Percentiles rank a stretch among this genome's conserved stretches.
These are phyloP conservation scores for Nasonia vitripennis DNA, from an alignment of 1,140 invertebrate genomes.

Conservation along the genomic window DNA sequence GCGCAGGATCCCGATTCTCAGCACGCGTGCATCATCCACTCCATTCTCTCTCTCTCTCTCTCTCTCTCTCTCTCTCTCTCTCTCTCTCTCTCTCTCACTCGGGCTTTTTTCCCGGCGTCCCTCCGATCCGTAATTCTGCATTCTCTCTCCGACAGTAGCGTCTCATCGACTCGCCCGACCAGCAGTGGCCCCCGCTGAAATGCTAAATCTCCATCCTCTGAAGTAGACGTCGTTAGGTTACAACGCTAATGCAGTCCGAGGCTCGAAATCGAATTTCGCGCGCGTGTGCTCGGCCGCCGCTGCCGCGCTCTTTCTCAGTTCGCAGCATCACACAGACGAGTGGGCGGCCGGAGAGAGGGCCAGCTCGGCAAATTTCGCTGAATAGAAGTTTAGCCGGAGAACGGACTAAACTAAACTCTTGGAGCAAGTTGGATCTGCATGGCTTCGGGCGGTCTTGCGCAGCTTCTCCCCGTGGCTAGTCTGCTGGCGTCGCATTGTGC, in stretches of 20 bases:
- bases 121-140: conserved; percentile 25
- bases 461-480: background rate
- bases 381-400: conserved; percentile 39
- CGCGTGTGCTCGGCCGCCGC: conserved; percentile 21
- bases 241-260: conserved; percentile 23
- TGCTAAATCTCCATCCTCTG: conserved; percentile 32
- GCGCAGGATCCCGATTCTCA: background rate
- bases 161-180: background rate
- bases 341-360: background rate
- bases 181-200: conserved; percentile 8
- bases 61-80: background rate
- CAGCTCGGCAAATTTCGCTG: conserved; percentile 9
- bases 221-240: conserved; percentile 36
- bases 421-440: conserved; percentile 36
- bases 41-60: background rate
- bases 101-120: background rate
- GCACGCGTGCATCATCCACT: background rate
- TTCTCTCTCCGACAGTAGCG: conserved; percentile 1
- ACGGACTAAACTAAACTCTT: conserved; percentile 40
- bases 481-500: background rate
- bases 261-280: conserved; percentile 46
- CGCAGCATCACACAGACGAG: background rate
- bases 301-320: background rate
- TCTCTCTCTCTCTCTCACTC: background rate
- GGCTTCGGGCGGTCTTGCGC: background rate